Conservation (phyloP, 2,888 invertebrate species). For the Ernsta delagoae region DNA sequence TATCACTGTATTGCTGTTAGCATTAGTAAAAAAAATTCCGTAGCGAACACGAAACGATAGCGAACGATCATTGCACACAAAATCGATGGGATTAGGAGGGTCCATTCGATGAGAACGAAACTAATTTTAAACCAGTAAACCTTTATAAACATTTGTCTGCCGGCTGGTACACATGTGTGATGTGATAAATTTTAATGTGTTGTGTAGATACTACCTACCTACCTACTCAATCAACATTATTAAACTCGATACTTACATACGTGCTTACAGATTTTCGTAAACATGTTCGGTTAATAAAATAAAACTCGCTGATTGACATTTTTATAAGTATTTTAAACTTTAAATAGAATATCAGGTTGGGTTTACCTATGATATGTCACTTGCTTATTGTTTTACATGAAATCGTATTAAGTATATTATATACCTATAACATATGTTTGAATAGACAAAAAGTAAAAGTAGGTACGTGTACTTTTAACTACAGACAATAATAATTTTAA, state of each 20-base stretch:
- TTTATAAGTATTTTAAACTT: too few species aligned
- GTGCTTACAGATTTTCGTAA: too few species aligned
- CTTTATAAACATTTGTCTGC: conserved; percentile 15
- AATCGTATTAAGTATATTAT: too few species aligned
- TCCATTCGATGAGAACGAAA: conserved; percentile 19
- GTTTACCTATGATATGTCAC: too few species aligned
- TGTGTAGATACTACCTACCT: background rate
- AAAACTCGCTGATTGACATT: too few species aligned
- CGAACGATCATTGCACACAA: conserved; percentile 12
- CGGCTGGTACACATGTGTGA: conserved; percentile 2
- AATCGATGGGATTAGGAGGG: conserved; percentile 18
- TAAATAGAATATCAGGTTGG: too few species aligned
- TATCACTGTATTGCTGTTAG: background rate
- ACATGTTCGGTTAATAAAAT: too few species aligned
- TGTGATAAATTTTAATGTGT: background rate
- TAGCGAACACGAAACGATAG: background rate
- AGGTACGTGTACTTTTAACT: background rate
- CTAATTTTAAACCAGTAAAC: conserved; percentile 20
- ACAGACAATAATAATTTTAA: background rate
- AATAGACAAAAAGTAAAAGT: too few species aligned
- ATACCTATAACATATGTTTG: too few species aligned
- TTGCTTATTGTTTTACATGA: too few species aligned
- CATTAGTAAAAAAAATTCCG: background rate
- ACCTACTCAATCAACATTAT: background rate
- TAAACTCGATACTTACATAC: too few species aligned